phyloP scores from a whole-genome alignment of 2,797 vertebrate genomes.

The Lepilemur ruficaudatus region DNA sequence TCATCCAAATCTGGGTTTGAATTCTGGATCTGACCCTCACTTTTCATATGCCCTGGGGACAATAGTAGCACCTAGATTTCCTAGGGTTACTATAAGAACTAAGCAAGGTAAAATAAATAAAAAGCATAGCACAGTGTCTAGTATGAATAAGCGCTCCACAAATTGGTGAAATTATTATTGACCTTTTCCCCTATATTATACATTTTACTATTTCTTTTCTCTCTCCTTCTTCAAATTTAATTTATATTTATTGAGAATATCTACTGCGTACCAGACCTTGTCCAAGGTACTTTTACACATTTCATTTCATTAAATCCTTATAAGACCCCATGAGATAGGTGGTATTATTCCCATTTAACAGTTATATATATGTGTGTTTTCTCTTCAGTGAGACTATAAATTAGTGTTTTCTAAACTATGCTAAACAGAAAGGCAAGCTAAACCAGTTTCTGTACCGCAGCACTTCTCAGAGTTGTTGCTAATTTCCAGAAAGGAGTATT shows the following conservation, averaged over 20 bases:
- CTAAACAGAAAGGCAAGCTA: background rate
- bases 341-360: background rate
- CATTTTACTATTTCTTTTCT: background rate
- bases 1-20: background rate
- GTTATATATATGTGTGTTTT: background rate
- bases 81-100: background rate
- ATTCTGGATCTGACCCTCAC: background rate
- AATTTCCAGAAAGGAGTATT: background rate
- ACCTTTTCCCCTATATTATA: background rate
- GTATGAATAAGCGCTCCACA: background rate
- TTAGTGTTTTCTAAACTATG: background rate
- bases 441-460: background rate
- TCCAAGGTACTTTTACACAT: background rate
- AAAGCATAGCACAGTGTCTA: background rate
- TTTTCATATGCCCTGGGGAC: background rate
- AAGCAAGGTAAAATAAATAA: background rate
- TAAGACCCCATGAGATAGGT: background rate
- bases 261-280: background rate
- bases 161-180: background rate
- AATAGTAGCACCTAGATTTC: background rate
- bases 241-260: background rate
- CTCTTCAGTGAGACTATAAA: background rate
- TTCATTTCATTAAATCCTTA: background rate
- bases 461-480: background rate
- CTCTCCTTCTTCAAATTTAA: background rate